Evolutionary conservation across 2,888 invertebrate species (phyloP).

Genomic region (Philereme transversata): DNA sequence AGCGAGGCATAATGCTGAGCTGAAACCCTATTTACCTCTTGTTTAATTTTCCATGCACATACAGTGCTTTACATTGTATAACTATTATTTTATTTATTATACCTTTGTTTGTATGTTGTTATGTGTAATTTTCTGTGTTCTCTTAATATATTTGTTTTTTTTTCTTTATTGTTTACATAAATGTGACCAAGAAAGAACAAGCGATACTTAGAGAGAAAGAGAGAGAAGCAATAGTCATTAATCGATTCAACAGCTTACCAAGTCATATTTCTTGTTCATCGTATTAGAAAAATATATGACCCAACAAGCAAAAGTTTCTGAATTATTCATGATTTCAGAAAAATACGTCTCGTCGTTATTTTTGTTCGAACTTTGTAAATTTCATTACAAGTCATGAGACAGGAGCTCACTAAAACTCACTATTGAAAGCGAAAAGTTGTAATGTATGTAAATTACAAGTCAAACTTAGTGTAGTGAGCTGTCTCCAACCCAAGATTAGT

Average conservation of each 20-base stretch:
- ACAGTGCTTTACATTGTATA: no score
- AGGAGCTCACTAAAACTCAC: constrained; percentile 32
- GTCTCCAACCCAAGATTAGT: constrained; percentile 44
- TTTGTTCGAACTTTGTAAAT: constrained; percentile 34
- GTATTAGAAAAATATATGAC: constrained; percentile 18
- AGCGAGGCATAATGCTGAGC: no score
- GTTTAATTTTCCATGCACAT: no score
- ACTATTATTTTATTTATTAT: no score
- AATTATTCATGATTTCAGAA: constrained; percentile 22
- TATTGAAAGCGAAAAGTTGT: constrained; percentile 48
- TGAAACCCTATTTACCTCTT: no score
- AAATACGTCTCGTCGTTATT: constrained; percentile 21
- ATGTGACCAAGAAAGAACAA: no score
- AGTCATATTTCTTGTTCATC: constrained; percentile 14
- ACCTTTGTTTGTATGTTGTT: no score
- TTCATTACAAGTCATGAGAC: constrained; percentile 34
- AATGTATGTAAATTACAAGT: constrained; percentile 55
- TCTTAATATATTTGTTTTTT: no score
- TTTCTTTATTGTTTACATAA: no score
- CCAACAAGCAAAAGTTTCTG: constrained; percentile 17
- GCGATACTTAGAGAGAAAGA: no score
- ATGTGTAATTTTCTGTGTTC: no score
- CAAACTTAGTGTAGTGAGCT: constrained; percentile 44
- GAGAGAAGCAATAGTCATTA: not conserved
- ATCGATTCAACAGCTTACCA: not conserved